phyloP scores from a whole-genome alignment of 2,113 vertebrate genomes.

The Kryptolebias marmoratus region DNA sequence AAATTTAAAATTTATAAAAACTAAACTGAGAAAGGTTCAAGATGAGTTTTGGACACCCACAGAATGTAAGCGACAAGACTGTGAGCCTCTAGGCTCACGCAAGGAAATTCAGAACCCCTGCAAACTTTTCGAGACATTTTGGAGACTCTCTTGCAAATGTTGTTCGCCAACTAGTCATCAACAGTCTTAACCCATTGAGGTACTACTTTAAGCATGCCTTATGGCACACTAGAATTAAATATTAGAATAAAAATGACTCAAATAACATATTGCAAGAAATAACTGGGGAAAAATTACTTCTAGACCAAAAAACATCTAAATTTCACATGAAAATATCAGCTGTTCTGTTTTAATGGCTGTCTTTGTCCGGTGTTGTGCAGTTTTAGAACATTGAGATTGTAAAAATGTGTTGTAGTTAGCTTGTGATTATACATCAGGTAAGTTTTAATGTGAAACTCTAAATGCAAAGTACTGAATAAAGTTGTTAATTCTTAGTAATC shows the following conservation, averaged over 20 bases:
- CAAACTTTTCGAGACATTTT: too few relatives aligned
- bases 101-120: too few relatives aligned
- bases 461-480: neutral
- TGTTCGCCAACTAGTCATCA: too few relatives aligned
- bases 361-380: conserved; percentile 68
- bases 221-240: neutral
- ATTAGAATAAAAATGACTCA: neutral
- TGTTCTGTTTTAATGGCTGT: conserved; percentile 6
- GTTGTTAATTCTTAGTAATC: too few relatives aligned
- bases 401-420: conserved; percentile 24
- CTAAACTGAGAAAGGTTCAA: too few relatives aligned
- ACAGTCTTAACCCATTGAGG: too few relatives aligned
- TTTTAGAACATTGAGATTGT: conserved; percentile 80
- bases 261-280: neutral
- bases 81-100: too few relatives aligned
- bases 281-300: rapidly evolving
- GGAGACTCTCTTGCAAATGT: too few relatives aligned
- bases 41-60: too few relatives aligned
- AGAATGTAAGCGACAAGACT: too few relatives aligned
- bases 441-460: conserved; percentile 14
- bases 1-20: too few relatives aligned
- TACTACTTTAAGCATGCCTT: too few relatives aligned
- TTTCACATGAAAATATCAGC: conserved; percentile 27
- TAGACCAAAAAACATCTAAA: conserved; percentile 41
- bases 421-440: conserved; percentile 40